Conservation (phyloP, 1,140 invertebrate species). For the Antheraea pernyi region DNA sequence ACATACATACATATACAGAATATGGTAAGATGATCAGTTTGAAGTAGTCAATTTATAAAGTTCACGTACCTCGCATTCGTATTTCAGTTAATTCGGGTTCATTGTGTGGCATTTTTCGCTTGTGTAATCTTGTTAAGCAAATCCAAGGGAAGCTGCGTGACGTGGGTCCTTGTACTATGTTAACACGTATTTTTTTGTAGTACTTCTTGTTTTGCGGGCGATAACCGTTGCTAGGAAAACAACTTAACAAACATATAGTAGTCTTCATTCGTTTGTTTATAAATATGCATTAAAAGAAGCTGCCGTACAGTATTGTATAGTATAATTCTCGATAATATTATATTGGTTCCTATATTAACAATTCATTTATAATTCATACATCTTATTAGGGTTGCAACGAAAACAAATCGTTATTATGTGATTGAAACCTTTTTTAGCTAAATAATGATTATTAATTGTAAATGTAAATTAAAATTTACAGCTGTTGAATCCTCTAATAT, state of each 20-base stretch:
- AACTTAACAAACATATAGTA: background rate
- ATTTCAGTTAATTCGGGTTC: conserved; percentile 44
- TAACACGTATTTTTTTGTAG: conserved; percentile 25
- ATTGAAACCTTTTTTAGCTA: no score
- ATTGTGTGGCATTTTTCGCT: conserved; percentile 52
- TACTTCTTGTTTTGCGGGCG: conserved; percentile 2
- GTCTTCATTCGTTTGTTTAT: background rate
- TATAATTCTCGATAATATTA: no score
- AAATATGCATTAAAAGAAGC: no score
- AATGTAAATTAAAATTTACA: no score
- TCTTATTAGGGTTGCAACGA: no score
- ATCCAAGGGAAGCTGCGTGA: conserved; percentile 43
- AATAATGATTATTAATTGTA: no score
- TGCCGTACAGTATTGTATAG: no score
- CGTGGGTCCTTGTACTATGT: conserved; percentile 38
- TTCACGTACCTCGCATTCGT: conserved; percentile 30
- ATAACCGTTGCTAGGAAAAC: background rate
- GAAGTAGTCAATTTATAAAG: conserved; percentile 10
- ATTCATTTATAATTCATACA: no score
- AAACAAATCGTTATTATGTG: no score
- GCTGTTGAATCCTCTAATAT: no score
- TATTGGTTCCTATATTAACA: no score
- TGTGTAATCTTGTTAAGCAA: conserved; percentile 60
- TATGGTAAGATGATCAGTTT: background rate
- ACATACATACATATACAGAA: no score